phyloP scores from a whole-genome alignment of 2,113 vertebrate genomes.

The Laticauda laticaudata region DNA sequence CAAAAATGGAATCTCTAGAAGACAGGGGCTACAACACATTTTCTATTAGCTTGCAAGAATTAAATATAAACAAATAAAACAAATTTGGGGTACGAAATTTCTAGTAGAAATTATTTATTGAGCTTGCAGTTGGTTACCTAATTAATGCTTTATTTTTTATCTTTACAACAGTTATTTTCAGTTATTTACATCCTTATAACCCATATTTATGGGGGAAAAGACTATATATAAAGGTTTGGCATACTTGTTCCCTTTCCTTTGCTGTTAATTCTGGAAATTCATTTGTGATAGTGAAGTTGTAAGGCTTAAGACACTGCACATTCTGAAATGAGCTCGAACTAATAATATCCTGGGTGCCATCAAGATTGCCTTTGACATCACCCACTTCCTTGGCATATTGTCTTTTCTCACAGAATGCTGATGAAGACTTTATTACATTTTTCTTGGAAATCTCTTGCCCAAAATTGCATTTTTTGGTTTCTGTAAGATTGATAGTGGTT shows the following conservation, averaged over 20 bases:
- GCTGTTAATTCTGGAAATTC: constrained; percentile 60
- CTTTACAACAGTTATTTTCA: background rate
- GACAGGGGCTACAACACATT: background rate
- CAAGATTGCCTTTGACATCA: background rate
- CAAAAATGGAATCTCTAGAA: background rate
- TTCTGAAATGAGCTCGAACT: constrained; percentile 44
- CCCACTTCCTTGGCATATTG: background rate
- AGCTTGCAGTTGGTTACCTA: background rate
- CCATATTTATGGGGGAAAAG: background rate
- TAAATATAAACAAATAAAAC: background rate
- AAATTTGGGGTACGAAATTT: background rate
- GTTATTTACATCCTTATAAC: background rate
- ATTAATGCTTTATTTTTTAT: background rate
- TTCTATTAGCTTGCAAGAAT: background rate
- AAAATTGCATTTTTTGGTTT: background rate
- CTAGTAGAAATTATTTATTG: background rate
- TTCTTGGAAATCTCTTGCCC: background rate
- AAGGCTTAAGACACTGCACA: constrained; percentile 71
- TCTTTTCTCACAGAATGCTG: background rate
- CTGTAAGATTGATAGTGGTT: background rate
- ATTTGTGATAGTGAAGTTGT: constrained; percentile 40
- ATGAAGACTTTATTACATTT: background rate
- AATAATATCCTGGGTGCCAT: background rate
- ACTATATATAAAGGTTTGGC: constrained; percentile 42
- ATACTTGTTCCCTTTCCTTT: constrained; percentile 90